Percentiles rank a stretch among this genome's conserved stretches.
phyloP scores from a whole-genome alignment of 64 coral and sea anemone species.

The Catalaphyllia jardinei region DNA sequence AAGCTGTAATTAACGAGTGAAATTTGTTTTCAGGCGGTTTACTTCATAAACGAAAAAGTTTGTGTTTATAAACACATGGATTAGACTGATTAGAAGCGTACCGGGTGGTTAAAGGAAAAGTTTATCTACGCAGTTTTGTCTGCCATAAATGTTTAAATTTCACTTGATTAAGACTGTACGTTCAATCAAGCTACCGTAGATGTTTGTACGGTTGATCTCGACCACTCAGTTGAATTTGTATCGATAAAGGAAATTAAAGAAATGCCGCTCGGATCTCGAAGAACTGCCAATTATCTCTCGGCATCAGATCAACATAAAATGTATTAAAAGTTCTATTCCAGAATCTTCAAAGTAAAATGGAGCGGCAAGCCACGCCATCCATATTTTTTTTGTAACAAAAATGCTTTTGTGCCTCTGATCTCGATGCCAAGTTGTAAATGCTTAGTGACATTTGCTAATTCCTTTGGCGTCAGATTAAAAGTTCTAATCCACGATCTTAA shows the following conservation, averaged over 20 bases:
- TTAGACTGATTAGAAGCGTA: not conserved
- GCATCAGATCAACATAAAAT: no score
- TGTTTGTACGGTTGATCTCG: not conserved
- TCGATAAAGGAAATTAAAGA: not conserved
- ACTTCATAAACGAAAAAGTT: constrained; percentile 12
- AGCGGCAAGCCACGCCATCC: no score
- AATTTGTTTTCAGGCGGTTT: not conserved
- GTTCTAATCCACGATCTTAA: not conserved
- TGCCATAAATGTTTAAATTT: not conserved
- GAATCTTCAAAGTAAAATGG: no score
- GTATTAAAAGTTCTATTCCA: no score
- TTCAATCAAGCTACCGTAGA: not conserved
- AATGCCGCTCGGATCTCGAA: no score
- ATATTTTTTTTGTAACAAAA: no score
- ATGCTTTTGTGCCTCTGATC: not conserved
- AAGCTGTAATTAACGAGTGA: not conserved
- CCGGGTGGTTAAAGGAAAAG: not conserved
- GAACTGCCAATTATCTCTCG: no score
- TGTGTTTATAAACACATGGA: constrained; percentile 17
- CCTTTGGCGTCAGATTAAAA: not conserved
- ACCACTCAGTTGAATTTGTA: not conserved
- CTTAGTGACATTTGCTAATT: not conserved
- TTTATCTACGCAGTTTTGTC: not conserved
- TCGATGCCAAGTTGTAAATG: not conserved
- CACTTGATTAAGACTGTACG: not conserved